Base-by-base conservation (phyloP, 64 coral and sea anemone species). In the Porites lutea region DNA sequence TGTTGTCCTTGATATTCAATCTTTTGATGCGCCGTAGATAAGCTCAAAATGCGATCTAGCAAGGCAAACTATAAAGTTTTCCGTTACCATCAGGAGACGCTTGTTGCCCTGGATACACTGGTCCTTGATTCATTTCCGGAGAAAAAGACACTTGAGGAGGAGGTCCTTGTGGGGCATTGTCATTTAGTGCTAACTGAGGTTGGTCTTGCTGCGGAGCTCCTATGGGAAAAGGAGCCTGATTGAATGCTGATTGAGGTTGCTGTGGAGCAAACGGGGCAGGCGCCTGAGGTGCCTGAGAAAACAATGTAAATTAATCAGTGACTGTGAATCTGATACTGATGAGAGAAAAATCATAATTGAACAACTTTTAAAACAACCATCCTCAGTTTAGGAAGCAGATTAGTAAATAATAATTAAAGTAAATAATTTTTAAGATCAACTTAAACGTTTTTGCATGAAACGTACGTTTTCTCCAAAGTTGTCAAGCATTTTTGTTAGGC, bases 71-170 rank as follows among this genome's bases (percentile, higher is more conserved):
- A 37, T 37, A 37, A 0, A 37, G 27, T 37, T 37, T 57, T 57
- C 47, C 67, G 37, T 84, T 7, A 84, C 81, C 81, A 11, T 84
- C 63, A 10, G 62, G 47, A 48, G 81, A 7, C 45, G 22, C 22
- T 68, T 67, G 81, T 27, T 84, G 81, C 19, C 81, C 61, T 68
- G 45, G 81, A n/a, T 68, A 84, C 7, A 63, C 16, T 21, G 81
- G 81, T n/a, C 10, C 46, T 69, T 65, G 81, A 20, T 52, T 84
- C 81, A 69, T 84, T 48, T 84, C 81, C 13, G 63, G 45, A 21
- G 81, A n/a, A 68, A 84, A 68, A 49, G 81, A 63, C 5, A 52
- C 9, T 5, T 84, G 81, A 67, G 44, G 81, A 16, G 19, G n/a
- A 16, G 81, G 81, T 3, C 27, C 8, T 16, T 69, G 81, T 49